These are phyloP conservation scores for Hirtodrosophila cameraria DNA, from an alignment of 2,888 invertebrate species.

Conservation along the genomic window DNA sequence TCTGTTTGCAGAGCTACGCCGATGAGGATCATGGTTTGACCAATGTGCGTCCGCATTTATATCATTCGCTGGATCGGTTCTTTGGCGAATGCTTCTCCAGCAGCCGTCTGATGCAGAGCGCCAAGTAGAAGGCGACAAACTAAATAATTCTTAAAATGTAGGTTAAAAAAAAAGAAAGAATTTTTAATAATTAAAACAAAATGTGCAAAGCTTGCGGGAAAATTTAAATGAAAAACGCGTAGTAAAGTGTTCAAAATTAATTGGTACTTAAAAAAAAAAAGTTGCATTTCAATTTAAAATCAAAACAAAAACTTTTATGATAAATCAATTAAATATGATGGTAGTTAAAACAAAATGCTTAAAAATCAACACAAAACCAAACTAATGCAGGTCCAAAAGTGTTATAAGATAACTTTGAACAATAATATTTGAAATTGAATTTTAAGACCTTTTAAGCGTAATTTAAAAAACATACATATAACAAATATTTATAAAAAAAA, in stretches of 20 bases:
- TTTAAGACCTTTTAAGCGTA: slow-evolving; percentile 65
- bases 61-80: slow-evolving; percentile 95
- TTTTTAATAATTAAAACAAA: slow-evolving; percentile 19
- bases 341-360: slow-evolving; percentile 48
- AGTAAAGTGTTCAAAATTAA: slow-evolving; percentile 32
- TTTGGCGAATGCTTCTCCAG: slow-evolving; percentile 85
- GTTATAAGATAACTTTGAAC: slow-evolving; percentile 76
- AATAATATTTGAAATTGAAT: slow-evolving; percentile 74
- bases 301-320: slow-evolving; percentile 39
- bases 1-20: slow-evolving; percentile 92
- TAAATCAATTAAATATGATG: slow-evolving; percentile 30
- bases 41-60: slow-evolving; percentile 93
- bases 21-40: slow-evolving; percentile 96
- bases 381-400: slow-evolving; percentile 75
- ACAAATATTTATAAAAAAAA: slow-evolving; percentile 45
- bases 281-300: slow-evolving; percentile 55
- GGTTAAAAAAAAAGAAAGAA: slow-evolving; percentile 28
- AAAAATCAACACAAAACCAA: slow-evolving; percentile 21
- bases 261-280: slow-evolving; percentile 67
- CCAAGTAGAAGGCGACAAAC: slow-evolving; percentile 51
- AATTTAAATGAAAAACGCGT: slow-evolving; percentile 1
- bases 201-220: slow-evolving; percentile 33
- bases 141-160: slow-evolving; percentile 23
- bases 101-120: slow-evolving; percentile 75
- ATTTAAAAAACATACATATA: slow-evolving; percentile 1